These are phyloP conservation scores for Alcedo atthis DNA, from an alignment of 2,797 vertebrate genomes.

Conservation along the genomic window DNA sequence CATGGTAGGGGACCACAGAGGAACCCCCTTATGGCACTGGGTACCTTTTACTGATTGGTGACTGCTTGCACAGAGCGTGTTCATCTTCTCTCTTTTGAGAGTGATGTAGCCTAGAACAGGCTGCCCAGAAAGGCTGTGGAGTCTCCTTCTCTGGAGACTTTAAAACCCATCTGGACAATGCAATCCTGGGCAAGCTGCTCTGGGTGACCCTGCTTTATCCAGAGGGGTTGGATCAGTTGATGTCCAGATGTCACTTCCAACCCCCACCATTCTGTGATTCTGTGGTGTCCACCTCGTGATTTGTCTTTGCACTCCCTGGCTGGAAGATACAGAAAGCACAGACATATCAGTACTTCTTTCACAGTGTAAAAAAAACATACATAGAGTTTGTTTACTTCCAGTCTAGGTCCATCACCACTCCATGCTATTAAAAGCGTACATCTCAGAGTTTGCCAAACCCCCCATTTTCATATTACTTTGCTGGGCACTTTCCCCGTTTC, in stretches of 20 bases:
- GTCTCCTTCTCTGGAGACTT: neutral
- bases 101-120: neutral
- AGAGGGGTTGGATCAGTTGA: neutral
- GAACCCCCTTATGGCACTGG: fast-evolving
- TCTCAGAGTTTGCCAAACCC: neutral
- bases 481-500: neutral
- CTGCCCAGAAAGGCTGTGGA: neutral
- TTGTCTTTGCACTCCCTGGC: neutral
- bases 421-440: neutral
- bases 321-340: neutral
- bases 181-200: neutral
- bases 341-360: neutral
- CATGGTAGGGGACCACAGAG: fast-evolving
- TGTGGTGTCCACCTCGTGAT: neutral
- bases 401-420: neutral
- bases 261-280: neutral
- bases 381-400: neutral
- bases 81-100: neutral
- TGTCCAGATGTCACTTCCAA: neutral
- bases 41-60: neutral
- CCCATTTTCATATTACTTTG: slow-evolving; percentile 6
- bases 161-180: neutral
- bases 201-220: neutral
- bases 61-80: neutral
- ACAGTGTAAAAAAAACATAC: neutral